Conservation (phyloP, 2,113 vertebrate genomes). For the Psittacara wagleri region DNA sequence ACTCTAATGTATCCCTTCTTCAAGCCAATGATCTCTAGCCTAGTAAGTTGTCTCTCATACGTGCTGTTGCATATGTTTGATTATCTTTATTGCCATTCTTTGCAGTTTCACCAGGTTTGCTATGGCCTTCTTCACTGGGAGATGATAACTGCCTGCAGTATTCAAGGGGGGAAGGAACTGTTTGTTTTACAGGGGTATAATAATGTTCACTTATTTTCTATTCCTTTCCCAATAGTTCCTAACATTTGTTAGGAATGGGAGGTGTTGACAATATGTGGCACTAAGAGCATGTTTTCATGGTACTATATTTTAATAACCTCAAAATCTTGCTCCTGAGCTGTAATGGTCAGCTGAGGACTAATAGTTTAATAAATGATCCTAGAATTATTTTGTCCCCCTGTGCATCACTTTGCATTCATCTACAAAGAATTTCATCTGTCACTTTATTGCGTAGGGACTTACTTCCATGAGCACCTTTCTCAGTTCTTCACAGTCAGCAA, state of each 20-base stretch:
- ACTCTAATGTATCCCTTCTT: not conserved
- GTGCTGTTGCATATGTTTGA: not conserved
- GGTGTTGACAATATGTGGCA: not conserved
- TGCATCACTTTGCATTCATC: not conserved
- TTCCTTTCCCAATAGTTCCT: not conserved
- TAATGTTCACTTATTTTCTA: not conserved
- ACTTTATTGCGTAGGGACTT: conserved; percentile 8
- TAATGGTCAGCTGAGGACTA: not conserved
- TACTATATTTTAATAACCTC: not conserved
- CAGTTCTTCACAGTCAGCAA: conserved; percentile 21
- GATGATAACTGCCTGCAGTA: not conserved
- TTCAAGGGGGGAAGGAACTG: not conserved
- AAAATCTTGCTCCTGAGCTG: not conserved
- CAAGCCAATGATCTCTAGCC: not conserved
- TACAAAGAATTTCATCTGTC: not conserved
- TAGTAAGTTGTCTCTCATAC: not conserved
- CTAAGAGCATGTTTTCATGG: not conserved
- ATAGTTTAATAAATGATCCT: not conserved
- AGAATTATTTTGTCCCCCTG: not conserved
- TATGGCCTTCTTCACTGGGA: not conserved
- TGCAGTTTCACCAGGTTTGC: not conserved
- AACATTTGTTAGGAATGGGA: not conserved
- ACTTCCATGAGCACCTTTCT: not conserved
- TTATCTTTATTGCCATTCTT: not conserved
- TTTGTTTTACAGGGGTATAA: not conserved